Percentiles rank a stretch among this genome's conserved stretches.
Conservation (phyloP, 2,113 vertebrate species). For the Megatriorchis doriae region DNA sequence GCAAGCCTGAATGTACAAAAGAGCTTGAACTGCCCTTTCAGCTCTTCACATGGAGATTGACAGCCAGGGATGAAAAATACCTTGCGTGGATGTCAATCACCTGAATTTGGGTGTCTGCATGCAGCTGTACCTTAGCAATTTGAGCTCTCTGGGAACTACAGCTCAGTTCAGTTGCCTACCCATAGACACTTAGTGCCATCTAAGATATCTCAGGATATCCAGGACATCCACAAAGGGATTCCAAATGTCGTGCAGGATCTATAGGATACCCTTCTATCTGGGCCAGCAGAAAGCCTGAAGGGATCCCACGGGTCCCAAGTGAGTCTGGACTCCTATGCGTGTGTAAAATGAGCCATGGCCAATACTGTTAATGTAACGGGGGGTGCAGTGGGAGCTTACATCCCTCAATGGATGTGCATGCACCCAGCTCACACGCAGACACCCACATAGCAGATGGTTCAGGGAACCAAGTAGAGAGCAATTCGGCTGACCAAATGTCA, state of each 20-base stretch:
- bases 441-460: neutral
- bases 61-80: neutral
- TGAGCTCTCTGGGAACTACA: neutral
- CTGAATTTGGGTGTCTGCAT: neutral
- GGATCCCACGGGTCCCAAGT: accelerated
- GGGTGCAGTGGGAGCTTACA: neutral
- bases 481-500: neutral
- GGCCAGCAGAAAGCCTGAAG: neutral
- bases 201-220: neutral
- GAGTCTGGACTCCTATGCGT: neutral
- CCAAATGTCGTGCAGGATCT: neutral
- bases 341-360: neutral
- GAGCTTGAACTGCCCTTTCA: neutral
- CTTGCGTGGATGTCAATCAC: neutral
- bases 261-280: neutral
- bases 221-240: neutral
- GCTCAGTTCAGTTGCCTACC: neutral
- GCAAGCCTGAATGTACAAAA: neutral
- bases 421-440: neutral
- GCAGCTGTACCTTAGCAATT: neutral
- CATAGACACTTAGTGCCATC: neutral
- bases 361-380: neutral
- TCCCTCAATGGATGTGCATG: neutral
- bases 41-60: neutral
- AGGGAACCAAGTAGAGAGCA: neutral